Conservation (phyloP, 2,888 invertebrate genomes). For the Lepidochrysops patricia region DNA sequence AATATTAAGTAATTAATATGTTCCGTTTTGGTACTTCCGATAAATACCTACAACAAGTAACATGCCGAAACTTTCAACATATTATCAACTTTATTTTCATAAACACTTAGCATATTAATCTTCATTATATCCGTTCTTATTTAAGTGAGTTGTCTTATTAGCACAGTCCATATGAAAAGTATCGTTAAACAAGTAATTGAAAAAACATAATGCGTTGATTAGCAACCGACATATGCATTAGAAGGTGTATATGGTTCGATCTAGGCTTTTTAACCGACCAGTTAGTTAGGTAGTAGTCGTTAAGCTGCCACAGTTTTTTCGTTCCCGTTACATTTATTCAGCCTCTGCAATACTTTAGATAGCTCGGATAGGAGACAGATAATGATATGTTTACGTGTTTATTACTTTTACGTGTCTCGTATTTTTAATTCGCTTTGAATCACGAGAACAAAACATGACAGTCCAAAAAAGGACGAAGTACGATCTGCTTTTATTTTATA, state of each 20-base stretch:
- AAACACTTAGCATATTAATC: no score
- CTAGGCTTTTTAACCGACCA: constrained; percentile 20
- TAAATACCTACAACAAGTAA: no score
- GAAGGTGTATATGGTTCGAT: constrained; percentile 23
- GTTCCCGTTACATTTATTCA: constrained; percentile 24
- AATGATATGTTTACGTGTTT: constrained; percentile 14
- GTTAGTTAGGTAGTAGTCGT: constrained; percentile 23
- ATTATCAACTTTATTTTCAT: no score
- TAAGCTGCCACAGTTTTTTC: constrained; percentile 24
- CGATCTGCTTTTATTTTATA: no score
- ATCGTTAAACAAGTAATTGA: constrained; percentile 10
- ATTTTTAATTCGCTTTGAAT: background rate
- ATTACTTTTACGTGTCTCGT: constrained; percentile 11
- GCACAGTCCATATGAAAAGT: no score
- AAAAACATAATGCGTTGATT: constrained; percentile 20
- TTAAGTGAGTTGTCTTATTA: no score
- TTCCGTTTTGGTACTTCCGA: no score
- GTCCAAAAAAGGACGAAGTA: no score
- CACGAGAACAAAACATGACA: background rate
- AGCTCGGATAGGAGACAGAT: constrained; percentile 8
- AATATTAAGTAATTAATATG: no score
- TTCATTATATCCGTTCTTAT: no score
- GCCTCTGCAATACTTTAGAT: constrained; percentile 20
- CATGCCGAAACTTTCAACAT: no score
- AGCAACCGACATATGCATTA: constrained; percentile 21